Conservation (phyloP, 2,888 invertebrate species). For the Parochlus steinenii region DNA sequence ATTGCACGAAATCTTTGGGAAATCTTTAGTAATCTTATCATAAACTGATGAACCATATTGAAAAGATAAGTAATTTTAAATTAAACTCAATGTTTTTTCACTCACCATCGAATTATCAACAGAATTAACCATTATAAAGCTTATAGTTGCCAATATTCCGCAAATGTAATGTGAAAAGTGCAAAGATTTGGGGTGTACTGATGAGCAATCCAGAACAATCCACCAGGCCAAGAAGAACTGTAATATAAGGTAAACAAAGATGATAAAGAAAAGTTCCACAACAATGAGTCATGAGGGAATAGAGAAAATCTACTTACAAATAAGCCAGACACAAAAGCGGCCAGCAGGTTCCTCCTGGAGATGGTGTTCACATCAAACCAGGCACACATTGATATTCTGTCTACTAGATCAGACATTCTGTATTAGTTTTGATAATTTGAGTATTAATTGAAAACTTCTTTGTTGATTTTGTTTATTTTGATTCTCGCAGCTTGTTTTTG, state of each 20-base stretch:
- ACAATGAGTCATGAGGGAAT: constrained; percentile 8
- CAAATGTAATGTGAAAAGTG: constrained; percentile 76
- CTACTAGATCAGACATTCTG: constrained; percentile 8
- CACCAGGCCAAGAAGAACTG: constrained; percentile 97
- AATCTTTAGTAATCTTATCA: constrained; percentile 12
- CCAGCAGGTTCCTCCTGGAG: constrained; percentile 7
- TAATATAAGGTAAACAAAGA: constrained; percentile 18
- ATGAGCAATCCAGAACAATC: constrained; percentile 90
- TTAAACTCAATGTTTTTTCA: constrained; percentile 17
- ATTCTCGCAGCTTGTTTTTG: no score
- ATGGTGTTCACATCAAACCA: constrained; percentile 12
- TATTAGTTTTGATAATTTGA: no score
- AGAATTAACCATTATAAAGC: constrained; percentile 92
- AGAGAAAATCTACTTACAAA: constrained; percentile 3
- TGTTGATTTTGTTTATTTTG: no score
- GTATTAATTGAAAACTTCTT: no score
- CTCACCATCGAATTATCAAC: constrained; percentile 85
- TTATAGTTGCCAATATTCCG: constrained; percentile 86
- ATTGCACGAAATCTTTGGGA: background rate
- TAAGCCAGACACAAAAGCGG: constrained; percentile 5
- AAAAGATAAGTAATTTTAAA: constrained; percentile 2
- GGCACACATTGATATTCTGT: constrained; percentile 7
- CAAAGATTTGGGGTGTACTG: constrained; percentile 56
- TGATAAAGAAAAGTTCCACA: constrained; percentile 2
- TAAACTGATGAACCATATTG: constrained; percentile 3